A percentile compares a stretch with the other conserved stretches of the same genome.
phyloP scores from a whole-genome alignment of 2,113 vertebrate species.

The Cisticola juncidis region DNA sequence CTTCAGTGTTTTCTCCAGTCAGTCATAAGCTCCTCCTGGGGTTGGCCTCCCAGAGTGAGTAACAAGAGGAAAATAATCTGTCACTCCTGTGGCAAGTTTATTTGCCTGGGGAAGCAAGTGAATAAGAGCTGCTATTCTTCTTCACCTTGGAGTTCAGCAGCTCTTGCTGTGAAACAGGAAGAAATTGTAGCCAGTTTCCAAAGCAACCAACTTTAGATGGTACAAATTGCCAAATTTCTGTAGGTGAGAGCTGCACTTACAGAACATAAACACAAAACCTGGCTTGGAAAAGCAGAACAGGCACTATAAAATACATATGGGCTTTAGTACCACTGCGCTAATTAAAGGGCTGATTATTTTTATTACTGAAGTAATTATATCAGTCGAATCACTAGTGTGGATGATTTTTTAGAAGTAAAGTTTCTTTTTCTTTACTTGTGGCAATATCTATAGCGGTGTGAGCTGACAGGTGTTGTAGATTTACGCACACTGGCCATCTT shows the following conservation, averaged over 20 bases:
- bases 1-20: not conserved
- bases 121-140: not conserved
- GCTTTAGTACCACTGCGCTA: not conserved
- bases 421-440: not conserved
- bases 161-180: conserved; percentile 39
- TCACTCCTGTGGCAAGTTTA: not conserved
- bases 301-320: not conserved
- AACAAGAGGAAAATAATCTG: not conserved
- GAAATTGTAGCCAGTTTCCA: conserved; percentile 43
- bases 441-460: not conserved
- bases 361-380: not conserved
- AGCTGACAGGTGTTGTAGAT: not conserved
- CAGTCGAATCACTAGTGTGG: not conserved
- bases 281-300: not conserved
- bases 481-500: accelerated
- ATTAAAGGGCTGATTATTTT: not conserved
- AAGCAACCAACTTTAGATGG: conserved; percentile 16
- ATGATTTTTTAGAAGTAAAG: not conserved
- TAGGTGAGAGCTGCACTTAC: not conserved
- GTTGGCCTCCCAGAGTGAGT: not conserved
- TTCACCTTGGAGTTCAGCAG: not conserved
- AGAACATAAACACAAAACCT: not conserved
- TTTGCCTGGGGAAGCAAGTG: not conserved
- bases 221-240: conserved; percentile 5
- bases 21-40: not conserved